These are phyloP conservation scores for Tupaia tana DNA, from an alignment of 2,113 vertebrate species.

Conservation along the genomic window DNA sequence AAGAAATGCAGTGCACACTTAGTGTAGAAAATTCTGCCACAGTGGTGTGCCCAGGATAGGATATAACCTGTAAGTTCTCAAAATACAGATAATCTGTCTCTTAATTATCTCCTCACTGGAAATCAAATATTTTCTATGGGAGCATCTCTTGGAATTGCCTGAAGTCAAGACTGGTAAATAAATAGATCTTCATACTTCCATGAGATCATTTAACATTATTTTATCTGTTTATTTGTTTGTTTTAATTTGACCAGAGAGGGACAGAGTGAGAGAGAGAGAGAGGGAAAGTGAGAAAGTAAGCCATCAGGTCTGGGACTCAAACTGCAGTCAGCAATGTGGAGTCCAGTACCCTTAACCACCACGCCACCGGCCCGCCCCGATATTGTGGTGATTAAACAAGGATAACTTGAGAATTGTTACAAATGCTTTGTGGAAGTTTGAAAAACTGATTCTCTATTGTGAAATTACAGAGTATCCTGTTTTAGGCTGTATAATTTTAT, in stretches of 20 bases:
- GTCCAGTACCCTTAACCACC: too few relatives aligned
- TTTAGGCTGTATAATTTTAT: too few relatives aligned
- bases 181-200: not conserved
- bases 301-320: too few relatives aligned
- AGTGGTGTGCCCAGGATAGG: not conserved
- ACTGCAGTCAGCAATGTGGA: too few relatives aligned
- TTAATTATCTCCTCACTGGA: constrained; percentile 26
- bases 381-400: not conserved
- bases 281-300: too few relatives aligned
- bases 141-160: not conserved
- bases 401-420: not conserved
- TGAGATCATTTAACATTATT: too few relatives aligned
- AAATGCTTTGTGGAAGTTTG: not conserved
- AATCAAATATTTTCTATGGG: constrained; percentile 10
- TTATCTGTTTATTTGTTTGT: too few relatives aligned
- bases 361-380: too few relatives aligned
- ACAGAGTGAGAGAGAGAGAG: too few relatives aligned
- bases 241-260: too few relatives aligned
- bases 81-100: constrained; percentile 9
- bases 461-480: not conserved
- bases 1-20: not conserved
- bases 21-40: not conserved
- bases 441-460: constrained; percentile 6
- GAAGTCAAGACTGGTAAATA: not conserved
- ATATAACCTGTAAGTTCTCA: not conserved